Base-by-base conservation (phyloP, 1,140 invertebrate genomes). In the Drosophila neocordata region DNA sequence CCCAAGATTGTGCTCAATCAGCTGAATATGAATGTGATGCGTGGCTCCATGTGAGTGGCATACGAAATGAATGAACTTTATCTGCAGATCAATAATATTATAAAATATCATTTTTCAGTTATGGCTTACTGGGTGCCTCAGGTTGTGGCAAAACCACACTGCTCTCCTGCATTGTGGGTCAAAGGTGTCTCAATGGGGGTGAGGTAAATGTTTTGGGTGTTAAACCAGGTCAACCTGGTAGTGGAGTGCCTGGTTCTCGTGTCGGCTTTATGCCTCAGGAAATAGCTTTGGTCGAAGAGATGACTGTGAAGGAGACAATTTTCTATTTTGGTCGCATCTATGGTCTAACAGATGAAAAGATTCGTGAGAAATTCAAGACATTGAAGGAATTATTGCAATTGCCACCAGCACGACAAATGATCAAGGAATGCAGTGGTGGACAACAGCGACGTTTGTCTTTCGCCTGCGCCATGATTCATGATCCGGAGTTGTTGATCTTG, bases 221-320 rank as follows among this genome's bases (percentile, higher is more conserved):
- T 3, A 93, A 93, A 31, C 96, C 97, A 0, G 96, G 96, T 0
- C 93, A 93, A 8, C 93, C 94, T 44, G 94, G 94, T 0, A 96
- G 95, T 62, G 96, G 95, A 0, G 94, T 97, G 0, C 96, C 97
- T 0, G 96, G 96, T 12, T 94, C 95, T 1, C 91, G 94, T n/a
- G 94, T 96, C 1, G 96, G 96, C 9, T 97, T 97, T 79, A 98
- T 97, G 97, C 97, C 96, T 1, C 95, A 98, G 94, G 97, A 98
- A 65, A 95, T 98, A 62, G 96, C 97, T 0, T 90, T 99, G 15
- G 96, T 97, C 12, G 94, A 94, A 7, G 97, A 98, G 89, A 97
- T 99, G 90, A 95, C 96, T 0, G 96, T 98, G 0, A 94, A 94
- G 52, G 96, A 97, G 72, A 97, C 97, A 0, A 93, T 99, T 1